Conservation (phyloP, 2,113 vertebrate species). For the Antechinus stuartii region DNA sequence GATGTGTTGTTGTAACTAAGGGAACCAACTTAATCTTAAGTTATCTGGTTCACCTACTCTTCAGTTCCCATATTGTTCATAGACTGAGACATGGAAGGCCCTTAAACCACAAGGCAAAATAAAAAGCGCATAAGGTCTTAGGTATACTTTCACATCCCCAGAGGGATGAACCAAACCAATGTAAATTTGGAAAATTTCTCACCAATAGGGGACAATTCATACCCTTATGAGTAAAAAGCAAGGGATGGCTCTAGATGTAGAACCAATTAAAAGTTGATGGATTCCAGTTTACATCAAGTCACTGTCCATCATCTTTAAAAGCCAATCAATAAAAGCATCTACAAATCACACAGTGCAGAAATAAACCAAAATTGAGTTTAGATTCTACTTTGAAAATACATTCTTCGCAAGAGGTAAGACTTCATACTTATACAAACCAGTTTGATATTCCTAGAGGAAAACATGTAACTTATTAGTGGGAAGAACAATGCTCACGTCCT, state of each 20-base stretch:
- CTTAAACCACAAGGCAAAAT: slow-evolving; percentile 29
- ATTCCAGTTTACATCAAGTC: background rate
- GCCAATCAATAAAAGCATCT: background rate
- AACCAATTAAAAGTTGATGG: background rate
- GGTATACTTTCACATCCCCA: slow-evolving; percentile 64
- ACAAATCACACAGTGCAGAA: background rate
- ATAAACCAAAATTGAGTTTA: background rate
- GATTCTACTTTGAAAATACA: background rate
- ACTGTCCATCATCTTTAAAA: background rate
- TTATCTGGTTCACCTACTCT: background rate
- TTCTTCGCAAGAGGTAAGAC: background rate
- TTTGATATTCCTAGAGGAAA: background rate
- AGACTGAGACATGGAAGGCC: background rate
- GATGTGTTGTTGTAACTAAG: background rate
- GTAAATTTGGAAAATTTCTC: slow-evolving; percentile 53
- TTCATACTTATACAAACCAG: background rate
- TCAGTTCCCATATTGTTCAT: background rate
- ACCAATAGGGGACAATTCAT: slow-evolving; percentile 61
- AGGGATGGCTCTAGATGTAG: slow-evolving; percentile 55
- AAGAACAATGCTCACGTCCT: background rate
- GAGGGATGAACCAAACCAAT: slow-evolving; percentile 46
- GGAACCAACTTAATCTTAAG: background rate
- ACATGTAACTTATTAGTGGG: background rate
- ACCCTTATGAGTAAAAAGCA: slow-evolving; percentile 36
- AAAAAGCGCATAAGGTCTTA: slow-evolving; percentile 33